A percentile compares a stretch with the other conserved stretches of the same genome.
These are phyloP conservation scores for Agrilus cyanescens DNA, from an alignment of 2,888 invertebrate species.

Conservation along the genomic window DNA sequence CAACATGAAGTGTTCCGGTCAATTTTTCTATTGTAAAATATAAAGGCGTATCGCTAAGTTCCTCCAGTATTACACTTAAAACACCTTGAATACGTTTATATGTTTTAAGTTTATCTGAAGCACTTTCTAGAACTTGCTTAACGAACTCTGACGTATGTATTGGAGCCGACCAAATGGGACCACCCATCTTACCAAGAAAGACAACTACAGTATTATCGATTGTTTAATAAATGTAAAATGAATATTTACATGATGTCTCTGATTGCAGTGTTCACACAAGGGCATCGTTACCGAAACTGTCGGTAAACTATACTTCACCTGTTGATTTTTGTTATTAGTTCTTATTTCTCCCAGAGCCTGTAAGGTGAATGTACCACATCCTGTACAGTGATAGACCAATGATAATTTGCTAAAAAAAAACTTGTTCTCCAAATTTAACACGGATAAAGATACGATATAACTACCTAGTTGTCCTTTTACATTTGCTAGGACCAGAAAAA, in stretches of 20 bases:
- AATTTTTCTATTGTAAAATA: slow-evolving; percentile 77
- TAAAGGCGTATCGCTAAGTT: slow-evolving; percentile 71
- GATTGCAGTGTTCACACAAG: slow-evolving; percentile 64
- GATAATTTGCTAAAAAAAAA: slow-evolving; percentile 60
- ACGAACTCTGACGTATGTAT: slow-evolving; percentile 77
- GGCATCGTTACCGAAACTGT: slow-evolving; percentile 54
- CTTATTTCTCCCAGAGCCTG: slow-evolving; percentile 63
- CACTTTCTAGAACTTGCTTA: slow-evolving; percentile 43
- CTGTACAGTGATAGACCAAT: slow-evolving; percentile 79
- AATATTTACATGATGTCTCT: slow-evolving; percentile 55
- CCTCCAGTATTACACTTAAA: slow-evolving; percentile 69
- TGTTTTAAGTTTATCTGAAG: slow-evolving; percentile 49
- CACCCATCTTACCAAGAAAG: slow-evolving; percentile 53
- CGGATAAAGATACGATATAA: no score
- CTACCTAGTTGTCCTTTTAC: slow-evolving; percentile 76
- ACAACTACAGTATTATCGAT: slow-evolving; percentile 1
- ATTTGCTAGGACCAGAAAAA: slow-evolving; percentile 64
- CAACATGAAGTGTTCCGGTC: slow-evolving; percentile 57
- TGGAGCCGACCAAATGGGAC: slow-evolving; percentile 88
- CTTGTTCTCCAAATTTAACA: slow-evolving; percentile 1
- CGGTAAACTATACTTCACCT: slow-evolving; percentile 54
- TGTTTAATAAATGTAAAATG: slow-evolving; percentile 3
- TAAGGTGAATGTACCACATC: slow-evolving; percentile 70
- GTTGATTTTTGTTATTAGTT: slow-evolving; percentile 43
- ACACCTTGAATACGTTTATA: slow-evolving; percentile 67